A percentile compares a stretch with the other conserved stretches of the same genome.
phyloP scores from a whole-genome alignment of 64 coral and sea anemone species.

The Montipora sp. region DNA sequence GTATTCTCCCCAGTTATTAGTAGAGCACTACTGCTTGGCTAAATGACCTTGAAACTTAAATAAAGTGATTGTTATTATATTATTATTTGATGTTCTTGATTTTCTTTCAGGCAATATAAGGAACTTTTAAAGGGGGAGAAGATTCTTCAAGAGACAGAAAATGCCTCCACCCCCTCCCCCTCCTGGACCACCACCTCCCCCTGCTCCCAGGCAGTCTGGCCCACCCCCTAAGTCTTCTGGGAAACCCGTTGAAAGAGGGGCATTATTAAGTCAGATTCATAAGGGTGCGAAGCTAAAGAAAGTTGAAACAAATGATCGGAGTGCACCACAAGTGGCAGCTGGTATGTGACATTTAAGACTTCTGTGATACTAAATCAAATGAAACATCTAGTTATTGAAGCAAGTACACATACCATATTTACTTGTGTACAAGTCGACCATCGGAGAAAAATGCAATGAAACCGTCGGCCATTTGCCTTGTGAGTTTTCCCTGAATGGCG shows the following conservation, averaged over 20 bases:
- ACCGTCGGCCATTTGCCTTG: too few relatives aligned
- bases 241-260: slow-evolving; percentile 75
- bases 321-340: slow-evolving; percentile 73
- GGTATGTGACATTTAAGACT: slow-evolving; percentile 15
- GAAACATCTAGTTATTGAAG: too few relatives aligned
- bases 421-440: too few relatives aligned
- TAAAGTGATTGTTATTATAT: not conserved
- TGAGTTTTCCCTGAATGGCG: too few relatives aligned
- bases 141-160: not conserved
- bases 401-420: too few relatives aligned
- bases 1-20: too few relatives aligned
- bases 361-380: too few relatives aligned
- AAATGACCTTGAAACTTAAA: too few relatives aligned
- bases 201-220: slow-evolving; percentile 54
- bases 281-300: slow-evolving; percentile 94
- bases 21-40: too few relatives aligned
- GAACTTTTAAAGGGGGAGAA: slow-evolving; percentile 19
- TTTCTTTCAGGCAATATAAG: not conserved
- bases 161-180: slow-evolving; percentile 72
- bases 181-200: slow-evolving; percentile 71
- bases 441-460: too few relatives aligned
- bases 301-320: slow-evolving; percentile 87
- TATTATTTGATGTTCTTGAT: not conserved
- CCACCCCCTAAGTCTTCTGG: slow-evolving; percentile 72
- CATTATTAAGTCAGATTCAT: slow-evolving; percentile 85